These are phyloP conservation scores for Chaetoderma sp. DNA, from an alignment of 2,888 invertebrate genomes.

Conservation along the genomic window DNA sequence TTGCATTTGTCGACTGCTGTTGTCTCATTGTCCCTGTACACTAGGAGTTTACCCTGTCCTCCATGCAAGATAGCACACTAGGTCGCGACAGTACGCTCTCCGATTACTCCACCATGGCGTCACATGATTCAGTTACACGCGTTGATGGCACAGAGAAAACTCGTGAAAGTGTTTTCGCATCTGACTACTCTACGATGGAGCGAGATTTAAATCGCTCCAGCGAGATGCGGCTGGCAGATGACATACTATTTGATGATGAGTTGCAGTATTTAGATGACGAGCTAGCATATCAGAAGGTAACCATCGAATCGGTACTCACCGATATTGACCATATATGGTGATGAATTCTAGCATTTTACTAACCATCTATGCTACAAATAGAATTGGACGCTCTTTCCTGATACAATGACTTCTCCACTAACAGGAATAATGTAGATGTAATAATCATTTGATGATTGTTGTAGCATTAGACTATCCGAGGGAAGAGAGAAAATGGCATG, in stretches of 20 bases:
- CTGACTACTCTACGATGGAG: conserved; percentile 43
- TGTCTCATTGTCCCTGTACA: too few species aligned
- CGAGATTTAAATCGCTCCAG: conserved; percentile 35
- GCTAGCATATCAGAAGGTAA: conserved; percentile 57
- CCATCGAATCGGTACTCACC: background rate
- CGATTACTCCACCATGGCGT: conserved; percentile 6
- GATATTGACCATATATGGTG: background rate
- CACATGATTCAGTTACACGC: background rate
- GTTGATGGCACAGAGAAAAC: background rate
- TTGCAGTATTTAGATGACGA: conserved; percentile 48
- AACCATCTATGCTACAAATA: too few species aligned
- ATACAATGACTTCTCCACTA: too few species aligned
- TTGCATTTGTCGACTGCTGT: too few species aligned
- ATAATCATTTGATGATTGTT: background rate
- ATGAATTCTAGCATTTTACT: too few species aligned
- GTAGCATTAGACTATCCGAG: background rate
- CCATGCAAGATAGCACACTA: too few species aligned
- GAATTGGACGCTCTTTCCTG: too few species aligned
- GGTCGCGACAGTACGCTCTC: too few species aligned
- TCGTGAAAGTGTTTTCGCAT: conserved; percentile 15
- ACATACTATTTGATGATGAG: conserved; percentile 56
- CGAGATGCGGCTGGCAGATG: conserved; percentile 17
- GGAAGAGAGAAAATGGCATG: background rate
- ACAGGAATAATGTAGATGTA: too few species aligned
- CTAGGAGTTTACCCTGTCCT: too few species aligned